Evolutionary conservation across 2,113 vertebrate genomes (phyloP).

Genomic region (Pristiophorus japonicus): DNA sequence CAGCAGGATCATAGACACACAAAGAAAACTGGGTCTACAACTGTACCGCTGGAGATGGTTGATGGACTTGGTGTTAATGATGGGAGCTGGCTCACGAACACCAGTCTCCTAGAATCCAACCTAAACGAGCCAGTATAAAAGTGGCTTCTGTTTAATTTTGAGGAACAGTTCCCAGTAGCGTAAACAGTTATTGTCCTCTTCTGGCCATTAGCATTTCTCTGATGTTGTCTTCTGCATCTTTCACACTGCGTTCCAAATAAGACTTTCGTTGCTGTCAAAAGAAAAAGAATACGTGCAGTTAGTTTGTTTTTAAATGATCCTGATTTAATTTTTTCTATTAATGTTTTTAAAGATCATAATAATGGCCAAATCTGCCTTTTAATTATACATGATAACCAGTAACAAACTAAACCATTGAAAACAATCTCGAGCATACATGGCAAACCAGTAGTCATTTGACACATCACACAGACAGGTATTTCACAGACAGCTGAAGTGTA

Average conservation of each 20-base stretch:
- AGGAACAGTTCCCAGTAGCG: rapidly evolving
- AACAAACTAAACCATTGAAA: background rate
- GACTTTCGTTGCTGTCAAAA: slow-evolving; percentile 81
- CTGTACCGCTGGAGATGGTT: background rate
- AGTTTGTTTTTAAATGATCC: background rate
- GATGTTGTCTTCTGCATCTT: slow-evolving; percentile 93
- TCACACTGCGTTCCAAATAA: slow-evolving; percentile 88
- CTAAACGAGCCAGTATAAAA: background rate
- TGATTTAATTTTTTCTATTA: background rate
- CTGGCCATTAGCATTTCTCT: slow-evolving; percentile 91
- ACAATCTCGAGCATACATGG: background rate
- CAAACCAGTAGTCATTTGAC: background rate
- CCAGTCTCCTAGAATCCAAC: background rate
- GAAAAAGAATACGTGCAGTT: slow-evolving; percentile 32
- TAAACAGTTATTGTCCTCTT: slow-evolving; percentile 65
- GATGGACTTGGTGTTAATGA: background rate
- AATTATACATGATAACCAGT: background rate
- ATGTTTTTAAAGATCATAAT: background rate
- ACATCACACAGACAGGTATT: background rate
- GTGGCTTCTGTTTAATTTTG: background rate
- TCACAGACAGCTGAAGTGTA: background rate
- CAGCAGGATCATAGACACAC: background rate
- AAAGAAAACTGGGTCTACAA: background rate
- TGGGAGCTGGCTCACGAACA: background rate
- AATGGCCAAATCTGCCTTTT: background rate